Conservation (phyloP, 2,113 vertebrate species). For the Rhinolophus ferrumequinum region DNA sequence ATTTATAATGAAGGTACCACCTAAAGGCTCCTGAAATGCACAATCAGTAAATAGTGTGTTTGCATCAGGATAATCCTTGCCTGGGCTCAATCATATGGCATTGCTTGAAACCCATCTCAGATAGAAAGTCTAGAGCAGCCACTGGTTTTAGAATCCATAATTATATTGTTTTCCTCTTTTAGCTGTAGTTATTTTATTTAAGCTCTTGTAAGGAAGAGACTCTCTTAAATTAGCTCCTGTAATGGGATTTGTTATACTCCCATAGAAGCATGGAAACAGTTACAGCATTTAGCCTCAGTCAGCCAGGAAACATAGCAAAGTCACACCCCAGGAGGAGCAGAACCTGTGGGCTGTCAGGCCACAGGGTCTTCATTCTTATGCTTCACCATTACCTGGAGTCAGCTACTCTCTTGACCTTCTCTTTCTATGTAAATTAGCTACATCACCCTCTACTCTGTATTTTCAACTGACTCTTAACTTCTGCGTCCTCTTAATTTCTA, state of each 20-base stretch:
- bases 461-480: not conserved
- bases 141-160: not conserved
- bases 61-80: not conserved
- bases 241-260: not conserved
- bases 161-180: not conserved
- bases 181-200: not conserved
- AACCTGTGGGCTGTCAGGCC: not conserved
- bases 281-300: not conserved
- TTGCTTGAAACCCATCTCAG: not conserved
- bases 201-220: not conserved
- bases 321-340: not conserved
- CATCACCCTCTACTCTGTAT: not conserved
- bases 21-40: not conserved
- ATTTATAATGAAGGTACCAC: not conserved
- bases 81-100: not conserved
- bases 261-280: not conserved
- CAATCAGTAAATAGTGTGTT: not conserved
- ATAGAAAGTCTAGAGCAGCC: not conserved
- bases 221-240: not conserved
- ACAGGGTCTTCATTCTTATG: not conserved
- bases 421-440: not conserved
- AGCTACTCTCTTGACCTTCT: not conserved
- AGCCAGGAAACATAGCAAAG: not conserved
- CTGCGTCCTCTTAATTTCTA: conserved; percentile 3
- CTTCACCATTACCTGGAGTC: not conserved